phyloP scores from a whole-genome alignment of 2,113 vertebrate species.

The Sterna hirundo region DNA sequence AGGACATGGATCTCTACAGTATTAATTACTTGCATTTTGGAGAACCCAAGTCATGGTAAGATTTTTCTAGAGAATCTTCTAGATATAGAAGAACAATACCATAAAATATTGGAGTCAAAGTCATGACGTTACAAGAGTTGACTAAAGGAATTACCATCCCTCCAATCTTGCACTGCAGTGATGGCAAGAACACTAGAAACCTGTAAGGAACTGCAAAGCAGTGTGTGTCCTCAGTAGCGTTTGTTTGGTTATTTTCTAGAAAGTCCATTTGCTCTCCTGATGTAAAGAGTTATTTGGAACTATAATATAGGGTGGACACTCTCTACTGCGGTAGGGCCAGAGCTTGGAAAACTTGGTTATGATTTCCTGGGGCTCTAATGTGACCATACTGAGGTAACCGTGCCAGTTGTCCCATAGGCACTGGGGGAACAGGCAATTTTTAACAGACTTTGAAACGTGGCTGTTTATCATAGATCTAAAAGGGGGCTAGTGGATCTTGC shows the following conservation, averaged over 20 bases:
- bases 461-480: neutral
- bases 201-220: neutral
- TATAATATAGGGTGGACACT: neutral
- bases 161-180: neutral
- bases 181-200: neutral
- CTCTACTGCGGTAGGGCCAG: neutral
- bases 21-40: conserved; percentile 97
- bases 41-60: conserved; percentile 95
- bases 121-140: neutral
- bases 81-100: neutral
- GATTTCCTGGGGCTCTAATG: neutral
- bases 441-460: neutral
- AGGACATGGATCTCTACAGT: conserved; percentile 98
- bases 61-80: neutral
- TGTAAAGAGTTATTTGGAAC: neutral
- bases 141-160: neutral
- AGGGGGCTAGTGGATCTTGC: neutral
- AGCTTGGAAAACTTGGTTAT: neutral
- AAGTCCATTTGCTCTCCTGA: neutral
- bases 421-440: neutral
- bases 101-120: neutral
- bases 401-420: neutral
- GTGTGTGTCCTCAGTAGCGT: neutral
- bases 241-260: neutral
- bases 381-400: neutral